A percentile compares a stretch with the other conserved stretches of the same genome.
These are phyloP conservation scores for Ochropacha duplaris DNA, from an alignment of 2,888 invertebrate genomes.

Conservation along the genomic window DNA sequence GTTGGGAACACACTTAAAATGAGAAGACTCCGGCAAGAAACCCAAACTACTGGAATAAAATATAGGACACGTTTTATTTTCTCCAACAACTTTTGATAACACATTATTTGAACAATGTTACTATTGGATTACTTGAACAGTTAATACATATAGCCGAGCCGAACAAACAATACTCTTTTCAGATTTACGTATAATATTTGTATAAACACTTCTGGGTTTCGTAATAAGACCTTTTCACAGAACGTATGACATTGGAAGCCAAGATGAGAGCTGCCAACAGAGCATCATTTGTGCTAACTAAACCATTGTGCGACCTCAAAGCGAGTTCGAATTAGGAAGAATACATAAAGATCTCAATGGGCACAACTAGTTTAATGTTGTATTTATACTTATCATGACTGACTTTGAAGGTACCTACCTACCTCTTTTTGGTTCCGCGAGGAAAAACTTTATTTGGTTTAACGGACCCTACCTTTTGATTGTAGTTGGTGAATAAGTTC, in stretches of 20 bases:
- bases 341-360: conserved; percentile 32
- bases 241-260: conserved; percentile 56
- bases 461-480: neutral
- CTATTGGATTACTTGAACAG: neutral
- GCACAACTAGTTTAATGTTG: conserved; percentile 8
- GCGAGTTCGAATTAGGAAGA: conserved; percentile 36
- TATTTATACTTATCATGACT: conserved; percentile 14
- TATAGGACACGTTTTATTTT: no score
- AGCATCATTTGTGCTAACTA: conserved; percentile 4
- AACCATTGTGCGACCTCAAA: conserved; percentile 34
- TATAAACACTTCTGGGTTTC: conserved; percentile 40
- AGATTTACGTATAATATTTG: conserved; percentile 47
- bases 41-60: no score
- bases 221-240: conserved; percentile 55
- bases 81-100: no score
- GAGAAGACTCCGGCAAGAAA: no score
- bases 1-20: no score
- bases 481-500: neutral
- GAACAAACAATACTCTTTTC: conserved; percentile 43
- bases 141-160: neutral
- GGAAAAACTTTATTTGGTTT: neutral
- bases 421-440: neutral
- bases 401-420: conserved; percentile 9
- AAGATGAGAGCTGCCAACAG: conserved; percentile 6
- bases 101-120: neutral